Evolutionary conservation across 2,888 invertebrate species (phyloP).

Genomic region (Dicycla oo): DNA sequence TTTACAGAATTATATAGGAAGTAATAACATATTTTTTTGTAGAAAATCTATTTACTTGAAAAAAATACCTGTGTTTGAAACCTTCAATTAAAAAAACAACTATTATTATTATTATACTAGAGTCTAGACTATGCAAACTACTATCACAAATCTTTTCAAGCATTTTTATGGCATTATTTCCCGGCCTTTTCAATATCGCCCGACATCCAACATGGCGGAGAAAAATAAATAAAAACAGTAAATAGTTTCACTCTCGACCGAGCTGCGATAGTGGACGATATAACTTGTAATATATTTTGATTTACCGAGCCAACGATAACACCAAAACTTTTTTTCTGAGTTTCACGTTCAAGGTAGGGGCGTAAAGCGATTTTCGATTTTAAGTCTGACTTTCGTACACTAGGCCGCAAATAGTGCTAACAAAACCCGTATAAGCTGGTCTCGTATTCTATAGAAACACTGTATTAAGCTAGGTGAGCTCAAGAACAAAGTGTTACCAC

Average conservation of each 20-base stretch:
- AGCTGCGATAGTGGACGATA: conserved; percentile 58
- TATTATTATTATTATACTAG: too few species aligned
- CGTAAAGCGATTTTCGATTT: conserved; percentile 33
- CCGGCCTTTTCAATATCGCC: conserved; percentile 44
- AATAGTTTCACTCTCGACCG: conserved; percentile 54
- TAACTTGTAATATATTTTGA: conserved; percentile 69
- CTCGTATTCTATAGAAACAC: too few species aligned
- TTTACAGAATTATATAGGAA: too few species aligned
- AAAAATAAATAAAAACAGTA: conserved; percentile 53
- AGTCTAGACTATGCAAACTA: neutral
- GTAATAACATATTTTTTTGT: too few species aligned
- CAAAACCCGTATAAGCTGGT: too few species aligned
- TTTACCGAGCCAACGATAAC: conserved; percentile 68
- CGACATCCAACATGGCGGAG: conserved; percentile 37
- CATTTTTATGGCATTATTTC: conserved; percentile 23
- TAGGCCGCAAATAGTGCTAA: too few species aligned
- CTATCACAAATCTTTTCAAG: conserved; percentile 14
- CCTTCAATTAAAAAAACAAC: too few species aligned
- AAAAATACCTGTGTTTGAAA: too few species aligned
- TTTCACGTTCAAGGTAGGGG: conserved; percentile 3
- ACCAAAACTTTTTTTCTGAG: conserved; percentile 59
- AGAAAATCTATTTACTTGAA: too few species aligned
- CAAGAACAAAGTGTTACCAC: too few species aligned
- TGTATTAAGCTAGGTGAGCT: too few species aligned
- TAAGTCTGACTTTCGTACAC: neutral